Conservation (phyloP, 2,113 vertebrate genomes). For the Mixornis gularis region DNA sequence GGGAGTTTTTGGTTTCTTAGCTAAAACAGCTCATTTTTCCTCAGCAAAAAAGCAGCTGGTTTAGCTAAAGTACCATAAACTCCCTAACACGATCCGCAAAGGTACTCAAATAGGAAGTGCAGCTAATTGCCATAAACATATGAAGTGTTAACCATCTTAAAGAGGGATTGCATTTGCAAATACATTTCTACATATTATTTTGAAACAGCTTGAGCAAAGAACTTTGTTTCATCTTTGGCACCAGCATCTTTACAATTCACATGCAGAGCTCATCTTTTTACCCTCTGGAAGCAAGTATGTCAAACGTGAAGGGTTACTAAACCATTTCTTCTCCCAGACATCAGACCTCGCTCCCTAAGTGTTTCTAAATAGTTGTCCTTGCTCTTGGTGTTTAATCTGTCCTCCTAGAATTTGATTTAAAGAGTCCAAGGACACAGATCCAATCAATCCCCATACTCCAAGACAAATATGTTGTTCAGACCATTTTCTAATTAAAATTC, state of each 20-base stretch:
- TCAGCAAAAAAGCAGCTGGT: neutral
- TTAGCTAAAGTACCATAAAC: neutral
- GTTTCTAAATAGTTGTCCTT: neutral
- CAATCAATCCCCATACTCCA: neutral
- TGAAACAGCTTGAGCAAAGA: neutral
- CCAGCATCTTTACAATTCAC: neutral
- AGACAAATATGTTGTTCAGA: neutral
- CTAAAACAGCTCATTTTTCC: neutral
- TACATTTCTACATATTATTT: neutral
- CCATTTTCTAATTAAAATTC: constrained; percentile 41
- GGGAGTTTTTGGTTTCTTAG: neutral
- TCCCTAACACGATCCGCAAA: neutral
- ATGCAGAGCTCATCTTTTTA: neutral
- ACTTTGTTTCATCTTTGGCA: neutral
- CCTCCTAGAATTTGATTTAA: neutral
- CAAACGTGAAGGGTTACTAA: neutral
- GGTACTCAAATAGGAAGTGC: neutral
- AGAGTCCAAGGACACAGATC: neutral
- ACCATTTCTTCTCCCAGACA: neutral
- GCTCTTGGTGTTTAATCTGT: neutral
- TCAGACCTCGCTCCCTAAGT: neutral
- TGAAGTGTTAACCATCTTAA: neutral
- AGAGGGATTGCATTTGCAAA: neutral
- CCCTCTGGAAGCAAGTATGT: neutral
- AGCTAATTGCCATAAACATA: neutral